Base-by-base conservation (phyloP, 2,797 vertebrate species). In the Chloroceryle inda region DNA sequence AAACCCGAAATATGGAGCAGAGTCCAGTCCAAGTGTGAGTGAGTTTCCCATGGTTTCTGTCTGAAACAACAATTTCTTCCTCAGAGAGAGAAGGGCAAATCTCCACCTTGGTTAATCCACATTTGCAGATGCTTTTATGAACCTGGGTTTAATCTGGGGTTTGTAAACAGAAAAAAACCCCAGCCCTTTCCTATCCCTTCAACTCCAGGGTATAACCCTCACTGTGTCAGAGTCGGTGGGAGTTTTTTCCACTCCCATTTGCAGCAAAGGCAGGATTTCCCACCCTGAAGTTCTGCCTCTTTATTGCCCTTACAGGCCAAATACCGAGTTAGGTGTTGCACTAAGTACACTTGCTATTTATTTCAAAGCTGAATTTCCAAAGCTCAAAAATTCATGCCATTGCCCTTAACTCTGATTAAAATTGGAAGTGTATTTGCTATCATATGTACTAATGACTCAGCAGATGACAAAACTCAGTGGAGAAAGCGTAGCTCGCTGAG, bases 41-140 rank as follows among this genome's bases (percentile, higher is more conserved):
- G 63, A 94, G 59, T 96, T 95, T 97, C 93, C 77, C 95, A 92
- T 85, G 76, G 50, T 94, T 92, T 95, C 68, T 91, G 69, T 94
- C 91, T 90, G 89, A 94, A 94, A 85, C 63, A 69, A 79, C 84
- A 95, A 94, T 92, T 88, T 50, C 82, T 90, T 86, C 67, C 55
- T 92, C 1, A 0, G 89, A 88, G 77, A 85, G 45, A 78, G 40
- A 86, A 81, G 59, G 59, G 59, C 13, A 76, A 84, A 56, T 44
- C 44, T 94, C 63, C 56, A 69, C 78, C 80, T 96, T 95, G 83
- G 40, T 94, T 94, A 80, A 40, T 88, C 79, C 38, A 69, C 62
- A 92, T 52, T 76, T 93, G 44, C 85, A 86, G 74, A 92, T 92
- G 92, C 85, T 94, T 69, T 86, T 61, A 47, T 74, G 67, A 95